Evolutionary conservation across 2,888 invertebrate species (phyloP).

Genomic region (Phaedon cochleariae): DNA sequence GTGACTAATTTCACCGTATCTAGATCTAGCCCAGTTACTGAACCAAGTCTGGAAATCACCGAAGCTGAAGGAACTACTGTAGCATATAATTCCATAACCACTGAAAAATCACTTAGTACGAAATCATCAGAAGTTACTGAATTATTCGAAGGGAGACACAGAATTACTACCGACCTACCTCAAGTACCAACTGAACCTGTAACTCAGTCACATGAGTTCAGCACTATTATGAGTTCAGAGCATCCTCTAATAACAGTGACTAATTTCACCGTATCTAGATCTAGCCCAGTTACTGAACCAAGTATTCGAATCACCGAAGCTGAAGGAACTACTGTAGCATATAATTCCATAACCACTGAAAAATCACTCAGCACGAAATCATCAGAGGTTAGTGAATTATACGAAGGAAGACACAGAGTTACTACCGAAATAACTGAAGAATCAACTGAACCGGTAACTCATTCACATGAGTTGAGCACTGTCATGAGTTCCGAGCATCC

Average conservation of each 20-base stretch:
- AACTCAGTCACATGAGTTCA: not conserved
- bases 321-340: not conserved
- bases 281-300: not conserved
- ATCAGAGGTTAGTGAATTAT: not conserved
- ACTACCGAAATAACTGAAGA: no score
- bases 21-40: not conserved
- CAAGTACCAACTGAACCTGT: conserved; percentile 4
- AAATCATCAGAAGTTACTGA: not conserved
- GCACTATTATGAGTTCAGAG: not conserved
- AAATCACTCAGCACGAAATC: not conserved
- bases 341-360: not conserved
- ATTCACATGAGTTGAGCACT: not conserved
- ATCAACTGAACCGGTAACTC: conserved; percentile 4
- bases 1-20: no score
- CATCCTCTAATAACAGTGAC: no score
- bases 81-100: not conserved
- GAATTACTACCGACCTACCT: conserved; percentile 4
- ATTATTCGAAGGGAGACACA: conserved; percentile 1
- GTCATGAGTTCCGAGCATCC: no score
- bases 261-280: no score
- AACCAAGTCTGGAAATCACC: not conserved
- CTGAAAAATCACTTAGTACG: not conserved
- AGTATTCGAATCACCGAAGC: not conserved
- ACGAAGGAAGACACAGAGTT: conserved; percentile 5
- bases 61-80: not conserved